These are phyloP conservation scores for Actenoides hombroni DNA, from an alignment of 2,113 vertebrate species.

Conservation along the genomic window DNA sequence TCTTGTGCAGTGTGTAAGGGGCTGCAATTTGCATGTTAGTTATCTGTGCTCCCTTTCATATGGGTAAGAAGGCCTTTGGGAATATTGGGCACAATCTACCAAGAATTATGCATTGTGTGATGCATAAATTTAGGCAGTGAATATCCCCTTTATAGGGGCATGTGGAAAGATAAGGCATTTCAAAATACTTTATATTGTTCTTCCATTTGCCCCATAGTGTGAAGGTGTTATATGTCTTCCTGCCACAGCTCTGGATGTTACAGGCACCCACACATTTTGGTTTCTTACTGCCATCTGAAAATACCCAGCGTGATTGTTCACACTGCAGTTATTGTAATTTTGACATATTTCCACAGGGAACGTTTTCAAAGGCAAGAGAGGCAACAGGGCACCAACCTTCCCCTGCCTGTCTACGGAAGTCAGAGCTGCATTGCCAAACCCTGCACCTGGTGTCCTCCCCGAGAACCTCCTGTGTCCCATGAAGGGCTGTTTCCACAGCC, in stretches of 20 bases:
- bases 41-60: neutral
- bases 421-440: neutral
- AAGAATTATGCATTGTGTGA: neutral
- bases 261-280: accelerated
- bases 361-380: neutral
- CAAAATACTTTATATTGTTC: neutral
- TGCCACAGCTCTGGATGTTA: neutral
- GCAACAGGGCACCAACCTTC: neutral
- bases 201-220: neutral
- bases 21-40: neutral
- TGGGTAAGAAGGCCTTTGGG: neutral
- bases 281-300: neutral
- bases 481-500: neutral
- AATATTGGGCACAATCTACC: neutral
- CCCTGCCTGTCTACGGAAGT: neutral
- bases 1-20: neutral
- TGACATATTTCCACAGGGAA: neutral
- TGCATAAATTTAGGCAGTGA: neutral
- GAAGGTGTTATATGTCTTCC: neutral
- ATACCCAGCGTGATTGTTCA: neutral
- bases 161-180: neutral
- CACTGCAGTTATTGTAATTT: neutral
- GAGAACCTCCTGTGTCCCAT: neutral
- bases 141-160: neutral
- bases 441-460: neutral